Evolutionary conservation across 2,797 vertebrate genomes (phyloP), one percentile per base, ranked within the genome.

Genomic region (Acridotheres tristis): DNA sequence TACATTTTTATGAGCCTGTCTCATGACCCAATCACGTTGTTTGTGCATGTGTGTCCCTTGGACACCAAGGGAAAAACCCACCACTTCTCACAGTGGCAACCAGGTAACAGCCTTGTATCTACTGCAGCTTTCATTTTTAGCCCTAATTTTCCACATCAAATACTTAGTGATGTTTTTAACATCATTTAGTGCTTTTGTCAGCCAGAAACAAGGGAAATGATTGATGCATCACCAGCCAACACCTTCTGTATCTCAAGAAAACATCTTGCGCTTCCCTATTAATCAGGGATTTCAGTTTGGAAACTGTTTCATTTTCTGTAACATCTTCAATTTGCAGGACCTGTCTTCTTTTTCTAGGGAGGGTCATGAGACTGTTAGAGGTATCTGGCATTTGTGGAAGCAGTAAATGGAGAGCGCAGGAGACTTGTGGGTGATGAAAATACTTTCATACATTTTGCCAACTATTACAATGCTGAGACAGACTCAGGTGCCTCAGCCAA

Each of bases 361-460:
- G 77, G 73, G 89, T 77, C 87, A 27, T 21, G 84, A 81, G 58
- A 30, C 68, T 90, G n/a, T 78, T 76, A 65, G 73, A 93, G 57
- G 30, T 55, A 40, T 26, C 19, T 91, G 65, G 57, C 62, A 72
- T 76, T 95, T 87, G 65, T 85, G 81, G 85, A 93, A 93, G 87
- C 71, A 59, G 75, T 79, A 88, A 91, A 91, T 65, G 51, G 63
- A 91, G 59, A 87, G 25, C 91, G 67, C 62, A 29, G 47, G 88
- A 95, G 86, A 73, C 90, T 87, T 92, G 85, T 88, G 87, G 83
- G 50, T 89, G 89, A 85, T 79, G 89, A 77, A 95, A 96, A 87
- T 43, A 78, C 77, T 71, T 90, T 66, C 0, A 0, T 19, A 3
- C 4, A 0, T 79, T 90, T 92, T 92, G 90, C 86, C 93, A 96